These are phyloP conservation scores for Triplophysa tibetana DNA, from an alignment of 2,113 vertebrate species.

Conservation along the genomic window DNA sequence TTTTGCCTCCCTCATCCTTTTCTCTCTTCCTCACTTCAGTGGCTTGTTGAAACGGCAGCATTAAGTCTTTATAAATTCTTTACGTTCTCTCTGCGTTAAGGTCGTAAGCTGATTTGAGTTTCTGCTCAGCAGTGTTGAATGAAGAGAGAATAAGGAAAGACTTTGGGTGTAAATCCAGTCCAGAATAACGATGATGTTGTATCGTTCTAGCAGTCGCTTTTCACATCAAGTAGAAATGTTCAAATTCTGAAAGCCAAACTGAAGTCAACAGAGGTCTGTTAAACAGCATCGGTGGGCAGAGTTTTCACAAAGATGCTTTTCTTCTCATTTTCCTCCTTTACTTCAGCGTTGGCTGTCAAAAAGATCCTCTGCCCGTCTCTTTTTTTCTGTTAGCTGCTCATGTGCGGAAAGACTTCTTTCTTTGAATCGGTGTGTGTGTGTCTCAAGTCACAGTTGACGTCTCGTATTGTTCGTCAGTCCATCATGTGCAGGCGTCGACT, in stretches of 20 bases:
- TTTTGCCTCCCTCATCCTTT: not conserved
- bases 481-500: not conserved
- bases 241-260: too few species aligned
- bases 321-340: too few species aligned
- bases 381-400: too few species aligned
- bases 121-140: not conserved
- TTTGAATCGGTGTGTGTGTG: not conserved
- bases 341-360: too few species aligned
- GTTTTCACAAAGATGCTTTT: too few species aligned
- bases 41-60: constrained; percentile 15
- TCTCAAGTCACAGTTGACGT: too few species aligned
- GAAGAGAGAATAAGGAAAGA: not conserved
- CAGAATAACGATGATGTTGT: too few species aligned
- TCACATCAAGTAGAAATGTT: too few species aligned
- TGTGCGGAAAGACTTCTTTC: not conserved
- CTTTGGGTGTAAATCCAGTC: not conserved
- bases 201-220: too few species aligned
- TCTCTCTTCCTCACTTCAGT: not conserved
- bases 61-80: constrained; percentile 7
- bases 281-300: too few species aligned
- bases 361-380: not conserved
- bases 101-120: not conserved
- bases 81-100: not conserved
- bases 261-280: too few species aligned
- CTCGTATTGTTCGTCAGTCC: not conserved